Percentiles rank a stretch among this genome's conserved stretches.
phyloP scores from a whole-genome alignment of 2,113 vertebrate species.

The Hippocampus guttulatus region DNA sequence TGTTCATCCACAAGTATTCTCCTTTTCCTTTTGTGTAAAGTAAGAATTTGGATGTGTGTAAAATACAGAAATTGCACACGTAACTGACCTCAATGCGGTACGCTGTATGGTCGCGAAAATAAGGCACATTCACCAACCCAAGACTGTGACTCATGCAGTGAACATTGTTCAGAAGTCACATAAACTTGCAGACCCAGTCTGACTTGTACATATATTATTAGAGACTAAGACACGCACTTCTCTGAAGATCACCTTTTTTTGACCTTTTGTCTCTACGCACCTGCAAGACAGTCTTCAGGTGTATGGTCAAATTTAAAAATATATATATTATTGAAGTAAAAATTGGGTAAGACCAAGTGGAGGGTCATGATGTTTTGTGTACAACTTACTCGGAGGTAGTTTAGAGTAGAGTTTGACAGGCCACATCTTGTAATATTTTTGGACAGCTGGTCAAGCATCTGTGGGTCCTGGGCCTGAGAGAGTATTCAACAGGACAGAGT shows the following conservation, averaged over 20 bases:
- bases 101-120: too few relatives aligned
- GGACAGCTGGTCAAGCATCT: constrained; percentile 98
- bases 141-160: background rate
- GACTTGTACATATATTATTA: background rate
- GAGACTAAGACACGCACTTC: background rate
- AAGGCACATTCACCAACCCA: too few relatives aligned
- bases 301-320: background rate
- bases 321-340: background rate
- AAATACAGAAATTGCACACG: too few relatives aligned
- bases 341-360: background rate
- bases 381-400: constrained; percentile 95
- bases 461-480: constrained; percentile 91
- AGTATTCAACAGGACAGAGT: background rate
- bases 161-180: background rate
- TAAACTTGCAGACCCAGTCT: background rate
- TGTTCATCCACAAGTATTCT: background rate
- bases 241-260: background rate
- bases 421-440: constrained; percentile 99
- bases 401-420: constrained; percentile 96
- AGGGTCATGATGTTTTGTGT: background rate
- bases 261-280: background rate
- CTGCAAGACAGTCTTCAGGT: background rate
- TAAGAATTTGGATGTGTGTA: background rate
- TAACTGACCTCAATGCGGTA: too few relatives aligned
- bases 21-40: background rate